Conservation (phyloP, 2,888 invertebrate species). For the Ferrisia virgata region DNA sequence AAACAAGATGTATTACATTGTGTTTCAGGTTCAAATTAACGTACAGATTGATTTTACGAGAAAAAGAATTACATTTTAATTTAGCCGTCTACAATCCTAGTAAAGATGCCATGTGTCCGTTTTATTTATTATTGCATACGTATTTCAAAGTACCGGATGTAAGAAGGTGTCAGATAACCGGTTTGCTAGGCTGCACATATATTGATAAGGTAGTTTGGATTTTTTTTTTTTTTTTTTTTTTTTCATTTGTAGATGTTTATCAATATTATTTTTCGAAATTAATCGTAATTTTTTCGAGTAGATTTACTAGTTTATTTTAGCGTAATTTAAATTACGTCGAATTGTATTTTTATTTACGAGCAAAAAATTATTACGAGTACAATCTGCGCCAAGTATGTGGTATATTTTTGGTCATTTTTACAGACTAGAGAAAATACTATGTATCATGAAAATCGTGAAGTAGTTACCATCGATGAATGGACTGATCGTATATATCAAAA, state of each 20-base stretch:
- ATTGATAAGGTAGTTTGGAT: slow-evolving; percentile 70
- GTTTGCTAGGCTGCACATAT: slow-evolving; percentile 85
- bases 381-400: background rate
- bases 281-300: background rate
- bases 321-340: background rate
- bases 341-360: background rate
- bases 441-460: slow-evolving; percentile 86
- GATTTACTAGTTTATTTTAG: background rate
- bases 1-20: background rate
- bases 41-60: slow-evolving; percentile 85
- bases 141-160: slow-evolving; percentile 96
- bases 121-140: slow-evolving; percentile 89
- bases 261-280: background rate
- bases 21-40: slow-evolving; percentile 75
- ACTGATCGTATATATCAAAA: slow-evolving; percentile 92
- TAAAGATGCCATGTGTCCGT: slow-evolving; percentile 79
- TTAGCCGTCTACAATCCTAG: slow-evolving; percentile 92
- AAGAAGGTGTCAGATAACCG: slow-evolving; percentile 84
- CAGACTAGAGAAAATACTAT: slow-evolving; percentile 53
- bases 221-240: slow-evolving; percentile 2
- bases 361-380: background rate
- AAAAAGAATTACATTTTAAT: slow-evolving; percentile 88
- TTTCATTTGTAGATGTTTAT: background rate
- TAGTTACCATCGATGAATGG: slow-evolving; percentile 86
- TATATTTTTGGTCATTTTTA: background rate